Evolutionary conservation across 2,888 invertebrate species (phyloP).

Genomic region (Catonia carolina): DNA sequence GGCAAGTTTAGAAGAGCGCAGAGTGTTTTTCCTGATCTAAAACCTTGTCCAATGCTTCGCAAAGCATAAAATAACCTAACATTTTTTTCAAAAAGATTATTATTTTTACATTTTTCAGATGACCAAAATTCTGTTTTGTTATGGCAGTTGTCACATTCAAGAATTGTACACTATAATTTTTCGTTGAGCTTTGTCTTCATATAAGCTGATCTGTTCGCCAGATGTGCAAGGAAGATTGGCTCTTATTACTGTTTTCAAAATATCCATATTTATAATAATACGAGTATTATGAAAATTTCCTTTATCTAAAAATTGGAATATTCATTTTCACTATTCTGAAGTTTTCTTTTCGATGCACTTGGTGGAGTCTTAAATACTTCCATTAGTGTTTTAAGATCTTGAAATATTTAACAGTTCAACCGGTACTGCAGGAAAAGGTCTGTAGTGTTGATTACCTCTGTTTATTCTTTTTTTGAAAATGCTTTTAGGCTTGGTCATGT

Average conservation of each 20-base stretch:
- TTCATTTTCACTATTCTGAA: neutral
- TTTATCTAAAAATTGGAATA: neutral
- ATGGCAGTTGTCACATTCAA: neutral
- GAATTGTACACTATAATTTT: neutral
- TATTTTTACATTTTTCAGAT: neutral
- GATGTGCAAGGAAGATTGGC: neutral
- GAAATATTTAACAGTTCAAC: neutral
- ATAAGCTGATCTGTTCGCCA: neutral
- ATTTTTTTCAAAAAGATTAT: neutral
- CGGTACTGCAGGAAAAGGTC: neutral
- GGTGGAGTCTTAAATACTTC: neutral
- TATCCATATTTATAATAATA: neutral
- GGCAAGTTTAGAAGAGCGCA: too few relatives aligned
- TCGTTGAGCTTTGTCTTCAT: neutral
- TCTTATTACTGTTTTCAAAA: neutral
- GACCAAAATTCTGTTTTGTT: neutral
- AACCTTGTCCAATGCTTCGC: neutral
- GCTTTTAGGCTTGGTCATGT: neutral
- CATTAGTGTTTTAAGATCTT: neutral
- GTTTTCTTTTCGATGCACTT: neutral
- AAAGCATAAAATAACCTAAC: neutral
- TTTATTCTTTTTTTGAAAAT: constrained; percentile 1
- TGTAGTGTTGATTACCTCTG: too few relatives aligned
- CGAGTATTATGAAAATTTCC: neutral
- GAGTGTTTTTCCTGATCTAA: neutral